phyloP scores from a whole-genome alignment of 1,140 invertebrate species.

The Listronotus bonariensis region DNA sequence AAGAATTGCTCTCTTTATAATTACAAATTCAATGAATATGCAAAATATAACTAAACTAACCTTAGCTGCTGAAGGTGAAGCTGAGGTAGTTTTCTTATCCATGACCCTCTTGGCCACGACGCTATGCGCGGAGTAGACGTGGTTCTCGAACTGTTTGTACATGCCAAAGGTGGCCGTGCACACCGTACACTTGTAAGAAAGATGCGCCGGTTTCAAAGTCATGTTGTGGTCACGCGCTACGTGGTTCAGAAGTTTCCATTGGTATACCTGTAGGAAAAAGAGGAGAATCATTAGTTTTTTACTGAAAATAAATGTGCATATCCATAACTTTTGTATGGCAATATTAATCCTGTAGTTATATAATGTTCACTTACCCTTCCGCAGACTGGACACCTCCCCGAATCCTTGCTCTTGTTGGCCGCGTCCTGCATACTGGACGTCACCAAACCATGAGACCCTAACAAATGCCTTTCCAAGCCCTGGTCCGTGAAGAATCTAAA shows the following conservation, averaged over 20 bases:
- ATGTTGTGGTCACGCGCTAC: conserved; percentile 89
- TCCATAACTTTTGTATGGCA: too few species aligned
- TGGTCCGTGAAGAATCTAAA: conserved; percentile 76
- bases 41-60: conserved; percentile 4
- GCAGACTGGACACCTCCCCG: conserved; percentile 90
- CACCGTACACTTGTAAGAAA: conserved; percentile 93
- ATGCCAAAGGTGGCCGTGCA: conserved; percentile 93
- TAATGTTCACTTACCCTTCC: conserved; percentile 70
- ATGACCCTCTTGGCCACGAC: conserved; percentile 79
- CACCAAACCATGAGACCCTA: conserved; percentile 91
- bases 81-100: conserved; percentile 67
- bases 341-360: too few species aligned
- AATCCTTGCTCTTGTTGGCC: conserved; percentile 92
- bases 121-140: conserved; percentile 91
- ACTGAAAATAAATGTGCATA: too few species aligned
- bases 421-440: conserved; percentile 96
- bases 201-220: conserved; percentile 87
- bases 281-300: too few species aligned
- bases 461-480: conserved; percentile 88
- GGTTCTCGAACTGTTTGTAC: conserved; percentile 94
- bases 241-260: conserved; percentile 90
- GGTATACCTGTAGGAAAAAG: conserved; percentile 75
- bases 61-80: conserved; percentile 54
- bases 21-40: too few species aligned
- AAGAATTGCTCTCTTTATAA: too few species aligned